Evolutionary conservation across 2,113 vertebrate genomes (phyloP), one percentile per base, ranked within the genome.

Genomic region (Callithrix jacchus): DNA sequence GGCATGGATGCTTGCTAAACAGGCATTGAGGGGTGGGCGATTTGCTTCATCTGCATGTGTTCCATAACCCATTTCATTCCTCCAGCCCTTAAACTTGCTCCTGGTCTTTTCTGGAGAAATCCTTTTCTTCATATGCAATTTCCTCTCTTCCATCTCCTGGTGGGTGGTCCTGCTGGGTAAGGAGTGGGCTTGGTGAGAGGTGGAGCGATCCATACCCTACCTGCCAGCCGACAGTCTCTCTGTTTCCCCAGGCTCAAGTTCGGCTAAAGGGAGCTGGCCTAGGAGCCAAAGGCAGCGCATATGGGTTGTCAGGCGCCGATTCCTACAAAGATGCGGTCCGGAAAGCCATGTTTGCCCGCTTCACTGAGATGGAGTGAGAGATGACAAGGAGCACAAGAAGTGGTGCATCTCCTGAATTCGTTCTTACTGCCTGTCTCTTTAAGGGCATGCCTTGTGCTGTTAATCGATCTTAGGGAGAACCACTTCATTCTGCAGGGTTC

Each of bases 291-390:
- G 99, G 99, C 95, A 99, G 99, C 94, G 99, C 99, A 40, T 99
- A 99, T 0, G 99, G 99, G 0, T 99, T 99, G 27, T 99, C 99
- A 4, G 98, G 99, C 2, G 99, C 99, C 0, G 99, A 99, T 96
- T 99, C 99, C 0, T 99, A 99, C 98, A 99, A 99, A 98, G 99
- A 99, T 1, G 99, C 99, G 0, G 99, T 99, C 91, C 98, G 99
- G 95, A 99, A 99, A 99, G 99, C 99, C 97, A 99, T 99, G 99
- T 99, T 99, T 6, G 99, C 99, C 35, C 99, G 99, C 52, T 99
- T 99, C 98, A 99, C 99, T 0, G 99, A 99, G 97, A 99, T 99
- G 98, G 99, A 99, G 96, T 99, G 97, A 99, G 5, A 98, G 3
- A 0, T 79, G 4, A 1, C 47, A 74, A 5, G 25, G 93, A 76